These are phyloP conservation scores for Yponomeuta evonymella DNA, from an alignment of 2,888 invertebrate genomes.

Conservation along the genomic window DNA sequence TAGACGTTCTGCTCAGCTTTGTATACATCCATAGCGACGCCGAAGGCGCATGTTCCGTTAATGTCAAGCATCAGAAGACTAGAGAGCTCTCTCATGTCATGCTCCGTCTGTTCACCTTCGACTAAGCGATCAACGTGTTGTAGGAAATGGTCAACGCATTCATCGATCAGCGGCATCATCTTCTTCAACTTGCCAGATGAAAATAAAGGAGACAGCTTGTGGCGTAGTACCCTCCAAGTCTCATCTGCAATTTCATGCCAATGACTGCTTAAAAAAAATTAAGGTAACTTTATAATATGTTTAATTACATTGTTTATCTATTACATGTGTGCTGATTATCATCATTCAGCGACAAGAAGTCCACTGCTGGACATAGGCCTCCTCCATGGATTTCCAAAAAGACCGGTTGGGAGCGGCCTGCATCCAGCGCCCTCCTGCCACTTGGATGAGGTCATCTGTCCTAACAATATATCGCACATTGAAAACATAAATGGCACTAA, in stretches of 20 bases:
- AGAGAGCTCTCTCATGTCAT: conserved; percentile 2
- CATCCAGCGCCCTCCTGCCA: too few species aligned
- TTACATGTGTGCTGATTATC: too few species aligned
- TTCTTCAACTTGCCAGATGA: conserved; percentile 18
- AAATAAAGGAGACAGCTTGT: conserved; percentile 18
- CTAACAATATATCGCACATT: too few species aligned
- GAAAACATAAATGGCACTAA: too few species aligned
- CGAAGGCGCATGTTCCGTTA: conserved; percentile 11
- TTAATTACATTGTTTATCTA: too few species aligned
- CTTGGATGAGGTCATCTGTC: too few species aligned
- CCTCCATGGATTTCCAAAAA: too few species aligned
- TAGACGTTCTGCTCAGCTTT: conserved; percentile 14
- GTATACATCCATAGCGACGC: conserved; percentile 15
- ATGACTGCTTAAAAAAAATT: too few species aligned
- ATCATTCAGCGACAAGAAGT: too few species aligned
- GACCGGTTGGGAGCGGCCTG: too few species aligned
- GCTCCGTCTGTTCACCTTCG: not conserved
- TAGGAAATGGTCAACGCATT: not conserved
- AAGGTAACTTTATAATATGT: too few species aligned
- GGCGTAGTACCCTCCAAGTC: conserved; percentile 18
- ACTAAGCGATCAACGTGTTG: not conserved
- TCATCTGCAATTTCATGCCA: not conserved
- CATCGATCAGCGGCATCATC: conserved; percentile 16
- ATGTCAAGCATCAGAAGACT: conserved; percentile 1
- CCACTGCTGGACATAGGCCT: too few species aligned